Percentiles rank a stretch among this genome's conserved stretches.
Conservation (phyloP, 2,888 invertebrate species). For the Aphrophora alni region DNA sequence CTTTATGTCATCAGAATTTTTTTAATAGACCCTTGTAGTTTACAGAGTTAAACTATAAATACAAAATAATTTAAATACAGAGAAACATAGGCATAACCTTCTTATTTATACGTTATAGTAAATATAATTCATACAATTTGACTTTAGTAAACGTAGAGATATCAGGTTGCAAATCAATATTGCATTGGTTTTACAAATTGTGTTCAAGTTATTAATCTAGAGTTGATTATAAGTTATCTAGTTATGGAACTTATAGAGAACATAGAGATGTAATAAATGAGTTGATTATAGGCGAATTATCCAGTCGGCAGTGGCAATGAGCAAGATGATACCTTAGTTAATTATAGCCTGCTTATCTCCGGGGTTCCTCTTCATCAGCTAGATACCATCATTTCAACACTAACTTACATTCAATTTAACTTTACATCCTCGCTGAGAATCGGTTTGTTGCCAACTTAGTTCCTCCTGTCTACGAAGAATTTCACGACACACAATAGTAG, state of each 20-base stretch:
- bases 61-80: too few relatives aligned
- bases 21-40: too few relatives aligned
- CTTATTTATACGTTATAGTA: too few relatives aligned
- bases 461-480: background rate
- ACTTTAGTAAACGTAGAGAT: too few relatives aligned
- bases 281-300: background rate
- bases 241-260: background rate
- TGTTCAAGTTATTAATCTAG: too few relatives aligned
- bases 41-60: too few relatives aligned
- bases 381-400: background rate
- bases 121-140: too few relatives aligned
- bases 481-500: too few relatives aligned
- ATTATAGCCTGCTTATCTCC: background rate
- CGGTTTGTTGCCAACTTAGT: background rate
- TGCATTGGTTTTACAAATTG: too few relatives aligned
- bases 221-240: background rate
- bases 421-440: background rate
- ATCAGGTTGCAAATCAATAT: too few relatives aligned
- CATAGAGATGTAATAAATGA: background rate
- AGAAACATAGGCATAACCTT: too few relatives aligned
- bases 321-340: background rate
- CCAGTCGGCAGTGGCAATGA: background rate
- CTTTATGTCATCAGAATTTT: too few relatives aligned
- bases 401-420: slow-evolving; percentile 2
- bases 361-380: background rate